Evolutionary conservation across 2,888 invertebrate genomes (phyloP), one percentile per base, ranked within the genome.

Genomic region (Piscicola geometra): DNA sequence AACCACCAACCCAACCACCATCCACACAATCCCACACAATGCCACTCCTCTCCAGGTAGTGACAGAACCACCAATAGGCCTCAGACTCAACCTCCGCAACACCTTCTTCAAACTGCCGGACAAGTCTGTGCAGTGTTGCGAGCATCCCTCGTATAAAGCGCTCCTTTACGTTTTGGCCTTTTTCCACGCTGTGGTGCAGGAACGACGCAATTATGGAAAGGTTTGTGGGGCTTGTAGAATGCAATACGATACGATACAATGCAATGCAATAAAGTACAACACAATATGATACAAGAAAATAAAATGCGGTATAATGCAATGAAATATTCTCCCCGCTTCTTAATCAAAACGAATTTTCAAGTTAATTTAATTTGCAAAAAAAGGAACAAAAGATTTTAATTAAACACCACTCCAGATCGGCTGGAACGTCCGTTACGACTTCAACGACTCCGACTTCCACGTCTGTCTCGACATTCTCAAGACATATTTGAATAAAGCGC

Each of bases 351-450:
- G 9, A 21, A 60, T 21, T 60, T 60, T 18, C 18, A 60, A 12
- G 5, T 21, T 3, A 25, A 2, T 21, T 1, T 2, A 60, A 60
- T 30, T 21, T 60, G 25, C 1, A 60, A 60, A 60, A 68, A 68
- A n/a, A n/a, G n/a, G n/a, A n/a, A n/a, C n/a, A n/a, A n/a, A n/a
- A n/a, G n/a, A n/a, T n/a, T n/a, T n/a, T n/a, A n/a, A n/a, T 47
- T 47, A 9, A 9, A 47, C 50, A 9, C 60, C 60, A 9, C n/a
- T 25, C 28, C 21, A 73, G 87, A 91, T 94, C 76, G 95, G 95
- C 0, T 95, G 94, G 94, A 95, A 95, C 84, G 92, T 94, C 79
- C 88, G 89, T 74, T 95, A 95, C 85, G 94, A 95, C 86, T 95
- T 95, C 86, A 93, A 93, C 85, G 86, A 94, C 85, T 92, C 93